Evolutionary conservation across 1,140 invertebrate species (phyloP).

Genomic region (Lordiphosa collinella): DNA sequence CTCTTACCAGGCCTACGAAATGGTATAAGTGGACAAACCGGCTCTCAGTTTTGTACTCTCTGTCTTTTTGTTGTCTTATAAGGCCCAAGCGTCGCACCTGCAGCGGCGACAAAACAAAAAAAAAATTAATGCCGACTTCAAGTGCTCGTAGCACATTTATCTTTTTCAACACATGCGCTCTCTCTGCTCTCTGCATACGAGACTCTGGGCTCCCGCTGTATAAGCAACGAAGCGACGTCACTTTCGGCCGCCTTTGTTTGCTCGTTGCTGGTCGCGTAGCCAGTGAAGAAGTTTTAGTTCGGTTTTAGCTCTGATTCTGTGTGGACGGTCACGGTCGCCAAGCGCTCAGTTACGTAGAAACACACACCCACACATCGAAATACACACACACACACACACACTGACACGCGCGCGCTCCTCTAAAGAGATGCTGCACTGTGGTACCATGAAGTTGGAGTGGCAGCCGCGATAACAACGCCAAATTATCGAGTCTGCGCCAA

Average conservation of each 20-base stretch:
- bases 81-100: constrained; percentile 6
- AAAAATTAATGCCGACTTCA: constrained; percentile 4
- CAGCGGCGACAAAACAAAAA: background rate
- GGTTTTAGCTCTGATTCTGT: constrained; percentile 75
- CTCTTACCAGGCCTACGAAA: background rate
- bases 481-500: constrained; percentile 74
- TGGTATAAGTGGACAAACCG: background rate
- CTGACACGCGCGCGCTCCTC: constrained; percentile 15
- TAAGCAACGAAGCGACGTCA: constrained; percentile 17
- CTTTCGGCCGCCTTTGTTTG: constrained; percentile 22
- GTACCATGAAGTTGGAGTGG: constrained; percentile 2
- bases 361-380: constrained; percentile 44
- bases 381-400: constrained; percentile 26
- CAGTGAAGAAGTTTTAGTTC: constrained; percentile 61
- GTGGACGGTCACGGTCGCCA: constrained; percentile 60
- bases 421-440: constrained; percentile 17
- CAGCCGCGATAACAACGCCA: constrained; percentile 65
- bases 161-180: constrained; percentile 21
- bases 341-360: constrained; percentile 25
- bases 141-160: constrained; percentile 9
- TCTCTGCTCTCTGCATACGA: background rate
- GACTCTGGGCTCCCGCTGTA: background rate
- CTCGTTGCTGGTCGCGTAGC: constrained; percentile 21
- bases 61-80: background rate
- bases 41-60: background rate